phyloP scores from a whole-genome alignment of 2,113 vertebrate species.

The Albula goreensis region DNA sequence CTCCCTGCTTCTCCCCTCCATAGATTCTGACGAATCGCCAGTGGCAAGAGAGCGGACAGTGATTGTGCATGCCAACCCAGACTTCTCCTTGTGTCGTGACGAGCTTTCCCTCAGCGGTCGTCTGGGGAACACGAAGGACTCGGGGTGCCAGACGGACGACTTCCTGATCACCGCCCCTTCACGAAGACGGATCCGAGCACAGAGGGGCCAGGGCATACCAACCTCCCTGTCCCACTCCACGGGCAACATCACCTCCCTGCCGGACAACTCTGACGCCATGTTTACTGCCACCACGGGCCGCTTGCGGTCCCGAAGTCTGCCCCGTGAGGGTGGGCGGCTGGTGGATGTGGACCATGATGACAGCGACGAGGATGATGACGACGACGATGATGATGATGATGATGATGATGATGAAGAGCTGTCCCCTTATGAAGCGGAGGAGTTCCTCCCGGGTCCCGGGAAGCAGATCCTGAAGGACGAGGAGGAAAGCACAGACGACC shows the following conservation, averaged over 20 bases:
- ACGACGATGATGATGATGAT: constrained; percentile 64
- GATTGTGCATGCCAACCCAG: constrained; percentile 87
- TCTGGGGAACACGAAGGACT: constrained; percentile 86
- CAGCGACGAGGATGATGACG: constrained; percentile 65
- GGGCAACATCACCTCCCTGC: constrained; percentile 90
- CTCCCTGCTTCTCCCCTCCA: constrained; percentile 40
- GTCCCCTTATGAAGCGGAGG: constrained; percentile 81
- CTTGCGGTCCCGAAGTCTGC: constrained; percentile 90
- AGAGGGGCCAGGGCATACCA: constrained; percentile 87
- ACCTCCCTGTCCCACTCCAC: constrained; percentile 92
- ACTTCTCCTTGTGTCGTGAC: constrained; percentile 77
- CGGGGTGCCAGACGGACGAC: constrained; percentile 97
- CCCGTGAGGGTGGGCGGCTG: constrained; percentile 84
- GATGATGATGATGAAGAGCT: constrained; percentile 73
- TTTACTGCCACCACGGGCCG: constrained; percentile 78
- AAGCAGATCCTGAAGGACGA: constrained; percentile 81
- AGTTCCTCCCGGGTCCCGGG: constrained; percentile 74
- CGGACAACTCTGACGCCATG: constrained; percentile 82
- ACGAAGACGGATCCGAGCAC: constrained; percentile 88
- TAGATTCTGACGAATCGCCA: constrained; percentile 96
- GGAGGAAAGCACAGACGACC: constrained; percentile 81
- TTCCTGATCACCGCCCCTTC: constrained; percentile 94
- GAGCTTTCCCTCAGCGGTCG: constrained; percentile 80
- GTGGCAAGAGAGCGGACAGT: constrained; percentile 95
- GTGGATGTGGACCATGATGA: constrained; percentile 79